Conservation (phyloP, 2,113 vertebrate genomes). For the Eonycteris spelaea region DNA sequence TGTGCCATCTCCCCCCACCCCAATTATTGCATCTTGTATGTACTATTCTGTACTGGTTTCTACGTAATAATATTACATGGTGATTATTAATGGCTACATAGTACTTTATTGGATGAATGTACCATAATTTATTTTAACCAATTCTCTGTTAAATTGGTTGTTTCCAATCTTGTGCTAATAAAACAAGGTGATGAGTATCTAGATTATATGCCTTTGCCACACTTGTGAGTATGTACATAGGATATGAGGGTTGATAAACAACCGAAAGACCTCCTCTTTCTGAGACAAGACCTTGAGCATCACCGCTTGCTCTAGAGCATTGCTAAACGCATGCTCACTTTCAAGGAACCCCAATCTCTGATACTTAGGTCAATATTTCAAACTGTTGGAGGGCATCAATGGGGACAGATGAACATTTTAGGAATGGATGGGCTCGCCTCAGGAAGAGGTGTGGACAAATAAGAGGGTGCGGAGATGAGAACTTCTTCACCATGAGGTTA, state of each 20-base stretch:
- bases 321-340: background rate
- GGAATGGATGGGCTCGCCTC: background rate
- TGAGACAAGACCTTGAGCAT: background rate
- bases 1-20: background rate
- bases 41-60: background rate
- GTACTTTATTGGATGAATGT: background rate
- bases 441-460: background rate
- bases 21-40: background rate
- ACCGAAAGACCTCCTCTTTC: background rate
- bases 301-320: too few species aligned
- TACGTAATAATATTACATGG: background rate
- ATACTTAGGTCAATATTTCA: background rate
- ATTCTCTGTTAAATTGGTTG: background rate
- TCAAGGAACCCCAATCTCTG: background rate
- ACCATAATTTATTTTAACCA: background rate
- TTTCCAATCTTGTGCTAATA: background rate
- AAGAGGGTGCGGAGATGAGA: background rate
- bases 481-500: background rate
- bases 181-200: background rate
- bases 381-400: background rate
- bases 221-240: too few species aligned
- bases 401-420: background rate
- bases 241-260: background rate
- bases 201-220: background rate
- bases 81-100: background rate